Percentiles rank a stretch among this genome's conserved stretches.
phyloP scores from a whole-genome alignment of 2,113 vertebrate species.

The Aspiorhynchus laticeps region DNA sequence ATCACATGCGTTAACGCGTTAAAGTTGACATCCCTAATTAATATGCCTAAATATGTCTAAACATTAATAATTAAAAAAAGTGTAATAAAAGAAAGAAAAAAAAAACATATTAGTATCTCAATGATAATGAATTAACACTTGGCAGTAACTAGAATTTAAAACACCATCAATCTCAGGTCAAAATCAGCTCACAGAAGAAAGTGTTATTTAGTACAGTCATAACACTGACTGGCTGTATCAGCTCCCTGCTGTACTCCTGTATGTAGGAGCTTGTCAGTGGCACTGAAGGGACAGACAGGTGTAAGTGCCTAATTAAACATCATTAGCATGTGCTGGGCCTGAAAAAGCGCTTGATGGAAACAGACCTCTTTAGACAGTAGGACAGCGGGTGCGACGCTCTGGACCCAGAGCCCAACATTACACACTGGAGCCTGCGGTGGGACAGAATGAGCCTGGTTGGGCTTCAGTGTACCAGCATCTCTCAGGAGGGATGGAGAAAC shows the following conservation, averaged over 20 bases:
- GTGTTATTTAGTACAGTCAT: background rate
- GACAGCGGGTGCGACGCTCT: background rate
- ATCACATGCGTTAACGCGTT: too few relatives aligned
- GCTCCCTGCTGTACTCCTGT: background rate
- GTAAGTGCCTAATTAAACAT: constrained; percentile 62
- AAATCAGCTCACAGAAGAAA: background rate
- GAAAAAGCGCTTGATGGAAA: constrained; percentile 34
- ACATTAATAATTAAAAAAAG: too few relatives aligned
- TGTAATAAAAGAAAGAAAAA: too few relatives aligned
- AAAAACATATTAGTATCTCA: too few relatives aligned
- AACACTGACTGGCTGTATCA: background rate
- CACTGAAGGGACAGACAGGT: constrained; percentile 53
- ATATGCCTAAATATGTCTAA: too few relatives aligned
- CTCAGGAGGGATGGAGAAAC: background rate
- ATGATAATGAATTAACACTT: too few relatives aligned
- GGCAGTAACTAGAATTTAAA: background rate
- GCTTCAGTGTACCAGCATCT: background rate
- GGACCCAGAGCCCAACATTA: background rate
- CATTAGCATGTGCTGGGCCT: constrained; percentile 60
- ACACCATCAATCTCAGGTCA: background rate
- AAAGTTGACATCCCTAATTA: too few relatives aligned
- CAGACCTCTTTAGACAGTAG: constrained; percentile 11
- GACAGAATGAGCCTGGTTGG: background rate
- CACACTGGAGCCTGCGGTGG: background rate
- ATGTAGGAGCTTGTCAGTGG: background rate